Base-by-base conservation (phyloP, 2,888 invertebrate species). In the Malachius bipustulatus region DNA sequence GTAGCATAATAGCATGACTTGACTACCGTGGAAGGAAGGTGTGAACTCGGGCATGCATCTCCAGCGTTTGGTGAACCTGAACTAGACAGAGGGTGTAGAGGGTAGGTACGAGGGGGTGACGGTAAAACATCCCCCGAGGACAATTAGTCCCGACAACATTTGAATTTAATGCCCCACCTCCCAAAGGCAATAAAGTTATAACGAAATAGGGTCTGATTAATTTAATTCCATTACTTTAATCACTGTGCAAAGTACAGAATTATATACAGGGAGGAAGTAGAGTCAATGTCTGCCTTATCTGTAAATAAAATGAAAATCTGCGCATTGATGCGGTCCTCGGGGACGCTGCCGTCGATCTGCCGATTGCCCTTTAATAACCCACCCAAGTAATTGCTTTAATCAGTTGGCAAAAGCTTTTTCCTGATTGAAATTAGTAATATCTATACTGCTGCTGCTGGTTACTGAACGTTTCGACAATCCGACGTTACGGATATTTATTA, bases 181-280 rank as follows among this genome's bases (percentile, higher is more conserved):
- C 52, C 47, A 47, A 45, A 53, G 51, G 55, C 52, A 54, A 57
- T 55, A 55, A 55, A 57, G 54, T 55, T 50, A 53, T 54, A 52
- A 53, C 50, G 54, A 52, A 55, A 56, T 55, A 51, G 57, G 56
- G 53, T 55, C 56, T 56, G 62, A 66, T 65, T 66, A 64, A 65
- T 66, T 64, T 67, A 66, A 66, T 67, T 66, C 66, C 65, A 67
- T 67, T 67, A 66, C 60, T 56, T 61, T 66, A 67, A 67, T 66
- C 66, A 66, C 63, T 63, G 63, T 63, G 64, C 65, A 64, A 65
- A 65, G 63, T 65, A 60, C 57, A 52, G 53, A n/a, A n/a, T n/a
- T n/a, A n/a, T n/a, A n/a, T n/a, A n/a, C n/a, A n/a, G n/a, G n/a
- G n/a, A n/a, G n/a, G n/a, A n/a, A n/a, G n/a, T n/a, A n/a, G 37